Evolutionary conservation across 2,797 vertebrate genomes (phyloP).

Genomic region (Aselliscus stoliczkanus): DNA sequence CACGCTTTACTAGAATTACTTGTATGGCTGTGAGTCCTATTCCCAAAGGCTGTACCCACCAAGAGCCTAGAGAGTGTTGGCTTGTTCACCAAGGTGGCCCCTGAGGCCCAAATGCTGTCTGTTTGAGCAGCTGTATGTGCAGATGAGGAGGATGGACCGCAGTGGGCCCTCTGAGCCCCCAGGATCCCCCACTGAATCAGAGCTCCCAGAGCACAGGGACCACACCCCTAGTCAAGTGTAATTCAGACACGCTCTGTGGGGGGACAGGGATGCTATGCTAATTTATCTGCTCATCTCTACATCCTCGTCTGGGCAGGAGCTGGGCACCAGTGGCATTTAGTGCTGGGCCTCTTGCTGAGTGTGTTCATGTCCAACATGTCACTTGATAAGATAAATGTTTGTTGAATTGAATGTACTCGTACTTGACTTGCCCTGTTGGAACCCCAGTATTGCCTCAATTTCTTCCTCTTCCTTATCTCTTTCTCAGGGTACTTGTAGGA

Average conservation of each 20-base stretch:
- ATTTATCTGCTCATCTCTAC: not conserved
- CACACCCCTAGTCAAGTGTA: not conserved
- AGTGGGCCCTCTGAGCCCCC: not conserved
- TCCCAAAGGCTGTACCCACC: not conserved
- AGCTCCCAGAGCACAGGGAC: not conserved
- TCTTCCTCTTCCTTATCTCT: constrained; percentile 7
- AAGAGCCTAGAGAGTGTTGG: not conserved
- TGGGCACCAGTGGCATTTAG: not conserved
- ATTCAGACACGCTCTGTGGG: not conserved
- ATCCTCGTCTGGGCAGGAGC: not conserved
- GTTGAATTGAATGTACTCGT: not conserved
- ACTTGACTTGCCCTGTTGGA: not conserved
- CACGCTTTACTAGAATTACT: not conserved
- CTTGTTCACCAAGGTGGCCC: not conserved
- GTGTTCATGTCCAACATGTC: not conserved
- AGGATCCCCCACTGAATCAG: not conserved
- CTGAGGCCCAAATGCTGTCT: not conserved
- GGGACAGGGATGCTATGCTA: not conserved
- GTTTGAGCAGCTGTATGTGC: not conserved
- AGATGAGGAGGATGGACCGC: not conserved
- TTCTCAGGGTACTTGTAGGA: not conserved
- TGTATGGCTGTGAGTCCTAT: not conserved
- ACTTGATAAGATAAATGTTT: constrained; percentile 40
- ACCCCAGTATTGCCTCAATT: not conserved
- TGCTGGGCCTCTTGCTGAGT: not conserved